These are phyloP conservation scores for Phthorimaea operculella DNA, from an alignment of 1,140 invertebrate genomes.

Conservation along the genomic window DNA sequence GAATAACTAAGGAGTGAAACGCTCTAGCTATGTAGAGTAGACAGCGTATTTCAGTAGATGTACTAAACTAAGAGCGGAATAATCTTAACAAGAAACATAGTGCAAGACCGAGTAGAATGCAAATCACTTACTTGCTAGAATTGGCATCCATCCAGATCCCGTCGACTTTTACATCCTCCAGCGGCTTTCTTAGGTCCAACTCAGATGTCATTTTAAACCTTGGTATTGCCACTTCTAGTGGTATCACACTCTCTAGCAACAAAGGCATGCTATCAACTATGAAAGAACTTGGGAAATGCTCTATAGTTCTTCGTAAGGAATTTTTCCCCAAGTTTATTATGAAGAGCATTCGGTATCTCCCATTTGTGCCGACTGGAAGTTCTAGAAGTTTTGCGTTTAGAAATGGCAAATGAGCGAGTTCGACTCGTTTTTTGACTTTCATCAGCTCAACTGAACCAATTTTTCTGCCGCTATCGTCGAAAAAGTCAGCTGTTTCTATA, in stretches of 20 bases:
- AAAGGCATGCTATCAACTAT: background rate
- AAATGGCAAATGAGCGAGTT: background rate
- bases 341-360: background rate
- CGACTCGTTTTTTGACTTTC: background rate
- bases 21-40: too few species aligned
- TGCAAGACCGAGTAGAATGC: background rate
- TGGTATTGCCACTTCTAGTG: background rate
- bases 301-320: background rate
- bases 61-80: too few species aligned
- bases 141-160: background rate
- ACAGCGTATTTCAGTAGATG: too few species aligned
- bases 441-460: background rate
- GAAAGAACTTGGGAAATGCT: background rate
- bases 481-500: background rate
- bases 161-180: background rate
- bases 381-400: background rate
- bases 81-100: too few species aligned
- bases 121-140: background rate
- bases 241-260: background rate
- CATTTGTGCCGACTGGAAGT: background rate
- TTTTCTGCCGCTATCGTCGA: background rate
- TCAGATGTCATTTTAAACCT: background rate
- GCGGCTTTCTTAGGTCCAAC: background rate
- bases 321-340: background rate
- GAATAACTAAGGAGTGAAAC: too few species aligned